These are phyloP conservation scores for Helicorthomorpha holstii DNA, from an alignment of 1,140 invertebrate genomes.

Conservation along the genomic window DNA sequence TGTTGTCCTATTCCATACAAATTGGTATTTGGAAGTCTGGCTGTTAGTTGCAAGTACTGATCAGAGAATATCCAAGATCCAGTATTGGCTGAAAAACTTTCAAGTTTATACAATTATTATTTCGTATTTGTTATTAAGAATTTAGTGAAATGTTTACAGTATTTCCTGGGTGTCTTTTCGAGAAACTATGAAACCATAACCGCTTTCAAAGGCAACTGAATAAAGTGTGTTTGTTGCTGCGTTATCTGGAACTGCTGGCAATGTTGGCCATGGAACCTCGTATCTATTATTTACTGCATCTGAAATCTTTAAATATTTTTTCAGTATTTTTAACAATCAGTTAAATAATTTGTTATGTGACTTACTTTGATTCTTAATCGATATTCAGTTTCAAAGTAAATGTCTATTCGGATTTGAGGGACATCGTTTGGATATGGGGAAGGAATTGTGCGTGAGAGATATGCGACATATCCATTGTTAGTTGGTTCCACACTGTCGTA, in stretches of 20 bases:
- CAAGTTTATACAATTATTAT: too few relatives aligned
- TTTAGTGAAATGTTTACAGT: not conserved
- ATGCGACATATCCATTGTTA: constrained; percentile 18
- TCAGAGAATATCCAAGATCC: constrained; percentile 63
- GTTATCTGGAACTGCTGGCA: not conserved
- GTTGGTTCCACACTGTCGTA: constrained; percentile 29
- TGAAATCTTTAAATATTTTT: too few relatives aligned
- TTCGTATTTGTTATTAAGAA: too few relatives aligned
- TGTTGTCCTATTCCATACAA: constrained; percentile 71
- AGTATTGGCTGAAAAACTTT: too few relatives aligned
- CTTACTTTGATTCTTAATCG: not conserved
- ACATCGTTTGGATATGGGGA: not conserved
- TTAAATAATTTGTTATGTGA: too few relatives aligned
- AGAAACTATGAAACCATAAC: not conserved
- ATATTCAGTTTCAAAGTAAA: not conserved
- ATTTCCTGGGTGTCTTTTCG: not conserved
- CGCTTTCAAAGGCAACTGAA: not conserved
- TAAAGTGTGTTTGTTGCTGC: not conserved
- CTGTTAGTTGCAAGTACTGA: constrained; percentile 66
- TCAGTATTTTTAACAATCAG: too few relatives aligned
- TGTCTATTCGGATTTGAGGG: not conserved
- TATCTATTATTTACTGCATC: not conserved
- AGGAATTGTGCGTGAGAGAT: not conserved
- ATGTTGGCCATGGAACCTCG: not conserved
- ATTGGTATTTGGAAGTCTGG: constrained; percentile 40